Evolutionary conservation across 2,888 invertebrate genomes (phyloP).

Genomic region (Hypolimnas misippus): DNA sequence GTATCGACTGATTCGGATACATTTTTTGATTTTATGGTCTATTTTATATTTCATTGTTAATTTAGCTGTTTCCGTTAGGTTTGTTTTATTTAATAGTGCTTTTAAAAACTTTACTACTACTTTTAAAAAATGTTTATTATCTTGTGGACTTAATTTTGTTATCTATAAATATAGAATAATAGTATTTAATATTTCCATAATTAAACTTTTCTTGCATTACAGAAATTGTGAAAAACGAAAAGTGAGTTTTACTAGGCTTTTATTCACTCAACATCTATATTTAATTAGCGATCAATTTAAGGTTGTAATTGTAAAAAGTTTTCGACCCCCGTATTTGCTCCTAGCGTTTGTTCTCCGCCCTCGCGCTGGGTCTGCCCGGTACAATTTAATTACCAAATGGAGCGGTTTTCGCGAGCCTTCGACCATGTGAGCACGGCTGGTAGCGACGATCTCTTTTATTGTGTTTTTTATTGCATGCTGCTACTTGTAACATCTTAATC

Average conservation of each 20-base stretch:
- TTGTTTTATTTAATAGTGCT: not conserved
- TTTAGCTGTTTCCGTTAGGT: too few relatives aligned
- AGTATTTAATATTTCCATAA: too few relatives aligned
- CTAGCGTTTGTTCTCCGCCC: not conserved
- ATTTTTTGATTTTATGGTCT: not conserved
- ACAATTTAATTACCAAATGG: constrained; percentile 33
- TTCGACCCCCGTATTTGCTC: constrained; percentile 1
- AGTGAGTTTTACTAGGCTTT: not conserved
- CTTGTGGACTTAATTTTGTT: too few relatives aligned
- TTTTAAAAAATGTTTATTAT: too few relatives aligned
- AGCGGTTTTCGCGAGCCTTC: constrained; percentile 26
- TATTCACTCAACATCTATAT: not conserved
- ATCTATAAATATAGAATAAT: too few relatives aligned
- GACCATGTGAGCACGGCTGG: constrained; percentile 10
- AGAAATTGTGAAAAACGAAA: not conserved
- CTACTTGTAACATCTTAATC: not conserved
- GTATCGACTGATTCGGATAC: not conserved
- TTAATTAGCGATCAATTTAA: not conserved
- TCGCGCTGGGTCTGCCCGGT: not conserved
- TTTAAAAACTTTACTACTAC: too few relatives aligned
- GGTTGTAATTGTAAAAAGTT: constrained; percentile 9
- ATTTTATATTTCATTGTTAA: not conserved
- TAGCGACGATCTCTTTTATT: not conserved
- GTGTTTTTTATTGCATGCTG: not conserved
- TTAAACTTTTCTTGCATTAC: too few relatives aligned